These are phyloP conservation scores for Chesias legatella DNA, from an alignment of 2,888 invertebrate species.

Conservation along the genomic window DNA sequence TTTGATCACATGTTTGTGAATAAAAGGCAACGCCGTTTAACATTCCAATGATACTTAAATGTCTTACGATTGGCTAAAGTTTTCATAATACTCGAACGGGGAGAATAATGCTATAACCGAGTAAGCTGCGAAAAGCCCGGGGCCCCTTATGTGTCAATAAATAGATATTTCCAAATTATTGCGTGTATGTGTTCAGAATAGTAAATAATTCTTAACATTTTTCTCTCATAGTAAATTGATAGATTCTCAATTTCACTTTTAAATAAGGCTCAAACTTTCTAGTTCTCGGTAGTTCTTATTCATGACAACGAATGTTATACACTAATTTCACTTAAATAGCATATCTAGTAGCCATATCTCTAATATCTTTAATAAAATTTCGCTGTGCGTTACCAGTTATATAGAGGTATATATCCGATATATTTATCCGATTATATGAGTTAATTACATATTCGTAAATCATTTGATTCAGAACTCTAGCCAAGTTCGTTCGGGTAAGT, in stretches of 20 bases:
- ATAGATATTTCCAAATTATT: constrained; percentile 34
- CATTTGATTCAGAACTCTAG: no score
- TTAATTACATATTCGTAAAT: no score
- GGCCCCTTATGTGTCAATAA: constrained; percentile 43
- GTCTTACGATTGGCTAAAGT: constrained; percentile 22
- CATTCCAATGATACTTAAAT: constrained; percentile 37
- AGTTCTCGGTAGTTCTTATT: constrained; percentile 51
- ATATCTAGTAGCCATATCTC: constrained; percentile 74
- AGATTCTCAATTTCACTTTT: constrained; percentile 37
- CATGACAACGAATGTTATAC: constrained; percentile 58
- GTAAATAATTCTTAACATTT: constrained; percentile 49
- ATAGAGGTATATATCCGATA: no score
- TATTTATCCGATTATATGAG: no score
- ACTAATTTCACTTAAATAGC: constrained; percentile 58
- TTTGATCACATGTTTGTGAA: constrained; percentile 15
- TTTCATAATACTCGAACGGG: constrained; percentile 19
- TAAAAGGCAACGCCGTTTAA: constrained; percentile 32
- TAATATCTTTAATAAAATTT: constrained; percentile 40
- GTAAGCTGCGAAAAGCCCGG: constrained; percentile 23
- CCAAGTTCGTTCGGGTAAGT: no score
- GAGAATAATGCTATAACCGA: constrained; percentile 21
- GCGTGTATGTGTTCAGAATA: constrained; percentile 63
- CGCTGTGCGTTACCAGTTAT: constrained; percentile 19
- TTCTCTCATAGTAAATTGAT: constrained; percentile 54
- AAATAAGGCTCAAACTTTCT: constrained; percentile 44